Conservation (phyloP, 2,113 vertebrate genomes). For the Peucedramus taeniatus region DNA sequence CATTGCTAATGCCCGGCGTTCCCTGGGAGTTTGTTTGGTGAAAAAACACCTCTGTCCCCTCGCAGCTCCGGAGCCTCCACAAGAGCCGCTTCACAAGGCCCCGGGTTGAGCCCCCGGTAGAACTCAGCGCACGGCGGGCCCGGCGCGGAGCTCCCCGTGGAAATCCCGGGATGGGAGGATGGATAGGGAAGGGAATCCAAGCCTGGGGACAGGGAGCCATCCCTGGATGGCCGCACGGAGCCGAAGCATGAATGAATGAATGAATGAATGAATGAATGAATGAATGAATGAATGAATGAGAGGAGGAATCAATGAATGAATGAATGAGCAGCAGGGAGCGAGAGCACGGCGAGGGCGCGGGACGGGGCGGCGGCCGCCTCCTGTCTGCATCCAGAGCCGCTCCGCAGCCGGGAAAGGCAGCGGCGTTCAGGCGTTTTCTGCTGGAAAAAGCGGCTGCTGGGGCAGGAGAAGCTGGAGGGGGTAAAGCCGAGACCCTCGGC, state of each 20-base stretch:
- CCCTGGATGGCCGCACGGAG: rapidly evolving
- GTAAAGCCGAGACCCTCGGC: not conserved
- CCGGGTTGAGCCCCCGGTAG: not conserved
- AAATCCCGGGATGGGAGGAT: not conserved
- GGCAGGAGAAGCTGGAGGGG: not conserved
- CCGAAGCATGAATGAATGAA: slow-evolving; percentile 16
- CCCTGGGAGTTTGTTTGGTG: slow-evolving; percentile 71
- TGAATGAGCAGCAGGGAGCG: not conserved
- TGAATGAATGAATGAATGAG: slow-evolving; percentile 12
- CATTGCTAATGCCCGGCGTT: slow-evolving; percentile 73
- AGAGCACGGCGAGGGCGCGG: not conserved
- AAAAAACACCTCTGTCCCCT: slow-evolving; percentile 81
- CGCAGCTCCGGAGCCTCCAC: slow-evolving; percentile 35
- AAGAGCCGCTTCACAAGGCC: slow-evolving; percentile 64
- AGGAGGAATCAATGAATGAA: too few species aligned
- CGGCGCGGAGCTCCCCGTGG: rapidly evolving
- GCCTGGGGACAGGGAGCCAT: not conserved
- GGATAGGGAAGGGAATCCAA: not conserved
- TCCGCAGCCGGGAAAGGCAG: not conserved
- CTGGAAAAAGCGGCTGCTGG: not conserved
- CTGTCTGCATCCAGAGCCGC: not conserved
- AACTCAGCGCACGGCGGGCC: rapidly evolving
- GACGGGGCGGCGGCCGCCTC: not conserved
- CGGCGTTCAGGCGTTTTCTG: rapidly evolving
- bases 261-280: not conserved